Percentiles rank a stretch among this genome's conserved stretches.
Conservation (phyloP, 2,113 vertebrate species). For the Stigmatopora argus region DNA sequence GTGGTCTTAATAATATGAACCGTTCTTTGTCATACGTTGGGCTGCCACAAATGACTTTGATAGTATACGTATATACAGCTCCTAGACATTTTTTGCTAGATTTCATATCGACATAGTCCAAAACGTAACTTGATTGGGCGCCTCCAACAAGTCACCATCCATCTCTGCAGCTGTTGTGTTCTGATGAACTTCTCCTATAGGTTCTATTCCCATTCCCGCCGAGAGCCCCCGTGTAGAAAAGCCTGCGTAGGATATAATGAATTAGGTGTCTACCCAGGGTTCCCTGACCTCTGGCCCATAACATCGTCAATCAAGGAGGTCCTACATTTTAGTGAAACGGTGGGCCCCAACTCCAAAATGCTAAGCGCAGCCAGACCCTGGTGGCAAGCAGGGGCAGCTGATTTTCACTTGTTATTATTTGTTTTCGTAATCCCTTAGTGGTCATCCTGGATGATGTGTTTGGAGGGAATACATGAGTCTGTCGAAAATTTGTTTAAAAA, state of each 20-base stretch:
- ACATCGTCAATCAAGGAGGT: conserved; percentile 90
- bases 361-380: conserved; percentile 61
- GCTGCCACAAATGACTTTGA: too few relatives aligned
- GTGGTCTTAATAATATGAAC: too few relatives aligned
- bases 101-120: neutral
- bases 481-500: conserved; percentile 71
- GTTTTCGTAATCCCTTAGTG: conserved; percentile 66
- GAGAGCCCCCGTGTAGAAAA: conserved; percentile 76
- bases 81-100: neutral
- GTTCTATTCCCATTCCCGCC: conserved; percentile 66
- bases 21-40: too few relatives aligned
- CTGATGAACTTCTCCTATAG: conserved; percentile 81
- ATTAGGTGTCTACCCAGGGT: conserved; percentile 91
- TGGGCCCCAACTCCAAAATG: conserved; percentile 68
- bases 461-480: conserved; percentile 63
- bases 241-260: conserved; percentile 89
- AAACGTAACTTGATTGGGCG: conserved; percentile 3
- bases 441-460: conserved; percentile 63
- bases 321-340: conserved; percentile 75
- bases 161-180: conserved; percentile 55
- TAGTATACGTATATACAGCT: neutral
- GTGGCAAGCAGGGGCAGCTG: conserved; percentile 53
- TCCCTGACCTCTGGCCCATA: conserved; percentile 80
- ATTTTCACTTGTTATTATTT: conserved; percentile 75
- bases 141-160: conserved; percentile 32